Percentiles rank a stretch among this genome's conserved stretches.
phyloP scores from a whole-genome alignment of 1,140 invertebrate species.

The Forficula auricularia region DNA sequence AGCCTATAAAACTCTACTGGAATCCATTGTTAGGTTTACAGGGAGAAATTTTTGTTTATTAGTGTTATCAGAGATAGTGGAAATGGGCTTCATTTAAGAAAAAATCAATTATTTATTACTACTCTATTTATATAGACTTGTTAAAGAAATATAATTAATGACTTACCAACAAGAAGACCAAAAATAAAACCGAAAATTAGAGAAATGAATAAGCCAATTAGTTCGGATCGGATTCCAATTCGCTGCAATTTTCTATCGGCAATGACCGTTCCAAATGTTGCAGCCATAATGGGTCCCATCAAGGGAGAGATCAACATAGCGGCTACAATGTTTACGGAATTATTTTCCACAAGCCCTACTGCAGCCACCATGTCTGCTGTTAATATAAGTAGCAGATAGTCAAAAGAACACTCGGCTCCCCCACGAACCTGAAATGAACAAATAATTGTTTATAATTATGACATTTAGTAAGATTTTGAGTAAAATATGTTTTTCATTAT shows the following conservation, averaged over 20 bases:
- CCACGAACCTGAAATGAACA: constrained; percentile 21
- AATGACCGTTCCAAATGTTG: constrained; percentile 67
- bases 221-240: constrained; percentile 46
- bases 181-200: constrained; percentile 60
- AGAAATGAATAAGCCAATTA: constrained; percentile 51
- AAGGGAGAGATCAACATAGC: constrained; percentile 75
- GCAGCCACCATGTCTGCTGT: constrained; percentile 53
- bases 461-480: too few species aligned
- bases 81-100: too few species aligned
- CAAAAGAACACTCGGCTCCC: constrained; percentile 63
- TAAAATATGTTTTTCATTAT: too few species aligned
- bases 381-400: constrained; percentile 58
- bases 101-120: too few species aligned
- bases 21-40: too few species aligned
- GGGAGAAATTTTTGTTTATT: too few species aligned
- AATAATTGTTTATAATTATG: too few species aligned
- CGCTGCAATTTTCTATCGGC: constrained; percentile 43
- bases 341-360: constrained; percentile 62
- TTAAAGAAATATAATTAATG: too few species aligned
- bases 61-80: too few species aligned
- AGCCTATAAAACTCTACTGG: too few species aligned
- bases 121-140: too few species aligned
- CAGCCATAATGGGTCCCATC: constrained; percentile 74
- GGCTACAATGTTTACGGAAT: constrained; percentile 62
- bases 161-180: constrained; percentile 49